Evolutionary conservation across 1,140 invertebrate species (phyloP).

Genomic region (Drosophila quadrilineata): DNA sequence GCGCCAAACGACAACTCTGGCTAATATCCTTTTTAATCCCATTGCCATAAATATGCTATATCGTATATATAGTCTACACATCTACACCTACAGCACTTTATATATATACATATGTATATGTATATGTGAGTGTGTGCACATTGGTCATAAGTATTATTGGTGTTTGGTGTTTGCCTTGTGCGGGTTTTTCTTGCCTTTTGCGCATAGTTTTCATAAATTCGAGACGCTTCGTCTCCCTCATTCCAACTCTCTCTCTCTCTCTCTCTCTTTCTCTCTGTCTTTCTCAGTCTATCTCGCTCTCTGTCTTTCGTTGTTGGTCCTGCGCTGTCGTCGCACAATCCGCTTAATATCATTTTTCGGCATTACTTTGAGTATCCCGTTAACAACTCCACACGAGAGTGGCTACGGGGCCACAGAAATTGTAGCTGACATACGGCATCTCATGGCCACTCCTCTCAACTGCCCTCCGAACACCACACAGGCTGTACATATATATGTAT

Average conservation of each 20-base stretch:
- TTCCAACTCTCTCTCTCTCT: not conserved
- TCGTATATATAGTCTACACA: no score
- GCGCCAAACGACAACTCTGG: slow-evolving; percentile 47
- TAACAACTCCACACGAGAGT: slow-evolving; percentile 12
- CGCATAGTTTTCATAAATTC: slow-evolving; percentile 64
- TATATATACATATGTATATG: slow-evolving; percentile 6
- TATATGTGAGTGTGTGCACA: slow-evolving; percentile 13
- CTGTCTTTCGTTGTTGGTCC: not conserved
- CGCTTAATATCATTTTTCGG: slow-evolving; percentile 76
- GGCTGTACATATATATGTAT: no score
- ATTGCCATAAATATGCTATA: slow-evolving; percentile 63
- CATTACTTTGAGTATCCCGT: slow-evolving; percentile 61
- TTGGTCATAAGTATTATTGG: slow-evolving; percentile 52
- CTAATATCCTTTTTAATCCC: slow-evolving; percentile 68
- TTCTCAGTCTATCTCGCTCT: not conserved
- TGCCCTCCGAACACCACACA: no score
- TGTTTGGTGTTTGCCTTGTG: slow-evolving; percentile 18
- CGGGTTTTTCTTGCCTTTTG: slow-evolving; percentile 5
- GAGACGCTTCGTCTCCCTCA: slow-evolving; percentile 29
- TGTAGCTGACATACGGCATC: slow-evolving; percentile 41
- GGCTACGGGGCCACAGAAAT: not conserved
- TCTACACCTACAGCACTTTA: no score
- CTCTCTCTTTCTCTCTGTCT: not conserved
- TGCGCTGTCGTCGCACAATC: slow-evolving; percentile 37
- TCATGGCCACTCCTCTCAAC: slow-evolving; percentile 3